A percentile compares a stretch with the other conserved stretches of the same genome.
Conservation (phyloP, 2,797 vertebrate genomes). For the Schizopygopsis pylzovi region DNA sequence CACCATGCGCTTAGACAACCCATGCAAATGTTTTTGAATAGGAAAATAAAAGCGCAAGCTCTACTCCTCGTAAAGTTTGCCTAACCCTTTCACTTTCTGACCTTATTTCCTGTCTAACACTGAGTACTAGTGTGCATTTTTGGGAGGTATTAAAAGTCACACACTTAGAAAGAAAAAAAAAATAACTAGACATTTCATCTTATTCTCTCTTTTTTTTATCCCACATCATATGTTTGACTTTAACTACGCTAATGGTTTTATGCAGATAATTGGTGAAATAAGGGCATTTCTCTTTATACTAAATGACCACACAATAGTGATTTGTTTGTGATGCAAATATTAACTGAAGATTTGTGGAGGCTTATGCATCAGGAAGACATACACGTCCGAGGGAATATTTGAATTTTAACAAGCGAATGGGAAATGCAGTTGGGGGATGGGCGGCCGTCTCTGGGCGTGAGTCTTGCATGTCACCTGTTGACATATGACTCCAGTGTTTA, state of each 20-base stretch:
- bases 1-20: conserved; percentile 51
- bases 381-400: conserved; percentile 62
- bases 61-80: conserved; percentile 28
- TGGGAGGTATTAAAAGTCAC: not conserved
- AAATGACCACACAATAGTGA: conserved; percentile 56
- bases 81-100: conserved; percentile 26
- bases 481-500: conserved; percentile 46
- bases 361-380: conserved; percentile 47
- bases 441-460: conserved; percentile 16
- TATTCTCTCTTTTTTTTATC: not conserved
- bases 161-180: not conserved
- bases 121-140: not conserved
- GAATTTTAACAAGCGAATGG: conserved; percentile 60
- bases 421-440: conserved; percentile 41
- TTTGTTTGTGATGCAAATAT: conserved; percentile 82
- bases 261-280: conserved; percentile 26
- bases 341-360: conserved; percentile 67
- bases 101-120: conserved; percentile 5
- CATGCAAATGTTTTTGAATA: conserved; percentile 83
- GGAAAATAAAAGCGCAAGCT: conserved; percentile 69
- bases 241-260: not conserved
- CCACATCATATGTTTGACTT: not conserved
- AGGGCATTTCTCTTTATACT: conserved; percentile 38
- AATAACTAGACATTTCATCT: not conserved
- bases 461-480: conserved; percentile 57